phyloP scores from a whole-genome alignment of 2,888 invertebrate genomes.

The Nemotelus nigrinus region DNA sequence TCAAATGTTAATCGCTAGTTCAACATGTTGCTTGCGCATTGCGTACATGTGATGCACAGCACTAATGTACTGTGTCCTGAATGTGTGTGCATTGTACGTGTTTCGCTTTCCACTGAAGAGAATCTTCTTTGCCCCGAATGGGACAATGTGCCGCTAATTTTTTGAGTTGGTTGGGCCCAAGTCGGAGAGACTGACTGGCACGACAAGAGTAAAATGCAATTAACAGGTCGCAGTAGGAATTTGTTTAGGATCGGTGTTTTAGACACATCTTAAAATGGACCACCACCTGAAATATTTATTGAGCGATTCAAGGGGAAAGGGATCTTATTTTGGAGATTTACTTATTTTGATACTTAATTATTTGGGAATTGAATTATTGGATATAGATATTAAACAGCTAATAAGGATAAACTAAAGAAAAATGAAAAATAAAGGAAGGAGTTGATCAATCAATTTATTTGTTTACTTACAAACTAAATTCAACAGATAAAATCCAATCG shows the following conservation, averaged over 20 bases:
- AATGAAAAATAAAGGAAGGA: too few relatives aligned
- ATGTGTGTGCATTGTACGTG: neutral
- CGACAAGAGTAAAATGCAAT: constrained; percentile 20
- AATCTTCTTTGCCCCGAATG: constrained; percentile 11
- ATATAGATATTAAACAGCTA: too few relatives aligned
- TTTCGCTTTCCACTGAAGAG: neutral
- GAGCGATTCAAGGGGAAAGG: neutral
- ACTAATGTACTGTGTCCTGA: neutral
- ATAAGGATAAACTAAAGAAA: too few relatives aligned
- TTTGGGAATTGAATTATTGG: too few relatives aligned
- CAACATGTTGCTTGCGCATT: constrained; percentile 23
- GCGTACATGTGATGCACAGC: neutral
- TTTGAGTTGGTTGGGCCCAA: constrained; percentile 1
- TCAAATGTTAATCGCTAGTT: constrained; percentile 26
- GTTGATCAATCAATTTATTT: too few relatives aligned
- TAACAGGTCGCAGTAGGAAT: constrained; percentile 34
- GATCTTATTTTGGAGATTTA: neutral
- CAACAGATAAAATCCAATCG: too few relatives aligned
- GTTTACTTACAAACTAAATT: too few relatives aligned
- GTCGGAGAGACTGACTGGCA: neutral
- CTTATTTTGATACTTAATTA: too few relatives aligned
- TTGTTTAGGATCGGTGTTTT: constrained; percentile 35
- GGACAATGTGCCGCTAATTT: constrained; percentile 40
- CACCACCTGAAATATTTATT: constrained; percentile 8
- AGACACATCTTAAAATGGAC: constrained; percentile 30